Conservation (phyloP, 2,797 vertebrate species). For the Poeciliopsis presidionis region DNA sequence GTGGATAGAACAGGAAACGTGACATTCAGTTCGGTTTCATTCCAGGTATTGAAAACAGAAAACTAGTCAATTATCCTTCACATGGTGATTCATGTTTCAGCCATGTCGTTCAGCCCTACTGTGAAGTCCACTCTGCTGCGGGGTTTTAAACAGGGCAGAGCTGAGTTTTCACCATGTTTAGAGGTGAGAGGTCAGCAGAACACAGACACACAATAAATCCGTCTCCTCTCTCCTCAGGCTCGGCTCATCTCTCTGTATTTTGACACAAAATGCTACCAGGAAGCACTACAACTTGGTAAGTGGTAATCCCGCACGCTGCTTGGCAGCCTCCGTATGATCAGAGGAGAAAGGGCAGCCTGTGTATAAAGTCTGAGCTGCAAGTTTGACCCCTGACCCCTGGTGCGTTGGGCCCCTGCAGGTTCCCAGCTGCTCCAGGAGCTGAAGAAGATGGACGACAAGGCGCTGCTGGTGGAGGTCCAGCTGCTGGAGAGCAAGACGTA, state of each 20-base stretch:
- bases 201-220: neutral
- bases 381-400: neutral
- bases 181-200: neutral
- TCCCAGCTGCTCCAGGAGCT: slow-evolving; percentile 94
- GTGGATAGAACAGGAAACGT: too few species aligned
- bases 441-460: slow-evolving; percentile 99
- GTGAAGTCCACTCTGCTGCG: neutral
- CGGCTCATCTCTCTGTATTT: slow-evolving; percentile 97
- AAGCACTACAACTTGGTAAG: slow-evolving; percentile 95
- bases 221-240: slow-evolving; percentile 78
- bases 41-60: too few species aligned
- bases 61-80: too few species aligned
- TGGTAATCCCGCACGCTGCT: neutral
- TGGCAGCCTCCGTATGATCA: neutral
- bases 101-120: too few species aligned
- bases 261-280: slow-evolving; percentile 97
- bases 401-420: slow-evolving; percentile 70
- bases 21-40: too few species aligned
- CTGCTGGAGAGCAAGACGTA: slow-evolving; percentile 98
- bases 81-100: too few species aligned
- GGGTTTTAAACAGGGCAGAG: neutral
- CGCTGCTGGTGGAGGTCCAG: slow-evolving; percentile 97
- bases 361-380: neutral
- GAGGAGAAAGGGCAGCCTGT: neutral
- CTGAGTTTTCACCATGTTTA: neutral